Evolutionary conservation across 2,113 vertebrate genomes (phyloP).

Genomic region (Prunella himalayana): DNA sequence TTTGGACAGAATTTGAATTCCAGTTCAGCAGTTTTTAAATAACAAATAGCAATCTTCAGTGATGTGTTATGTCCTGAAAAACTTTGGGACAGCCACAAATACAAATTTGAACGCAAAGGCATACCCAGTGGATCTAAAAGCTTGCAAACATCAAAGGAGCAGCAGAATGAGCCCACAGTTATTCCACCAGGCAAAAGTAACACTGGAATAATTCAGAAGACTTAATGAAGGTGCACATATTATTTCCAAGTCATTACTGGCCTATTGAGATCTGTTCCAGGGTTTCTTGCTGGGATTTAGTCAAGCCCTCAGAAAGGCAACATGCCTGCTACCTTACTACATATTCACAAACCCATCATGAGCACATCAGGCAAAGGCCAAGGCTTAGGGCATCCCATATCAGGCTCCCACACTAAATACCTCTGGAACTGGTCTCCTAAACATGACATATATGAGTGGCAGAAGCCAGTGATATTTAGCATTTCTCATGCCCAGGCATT

Average conservation of each 20-base stretch:
- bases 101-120: not conserved
- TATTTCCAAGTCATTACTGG: not conserved
- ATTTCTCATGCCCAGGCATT: not conserved
- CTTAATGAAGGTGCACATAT: not conserved
- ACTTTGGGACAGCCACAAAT: not conserved
- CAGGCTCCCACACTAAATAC: not conserved
- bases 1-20: not conserved
- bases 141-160: not conserved
- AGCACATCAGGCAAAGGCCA: not conserved
- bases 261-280: not conserved
- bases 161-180: not conserved
- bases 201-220: not conserved
- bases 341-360: not conserved
- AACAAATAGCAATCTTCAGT: not conserved
- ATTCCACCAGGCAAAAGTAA: not conserved
- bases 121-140: not conserved
- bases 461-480: not conserved
- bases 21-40: not conserved
- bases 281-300: not conserved
- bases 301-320: not conserved
- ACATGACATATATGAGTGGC: not conserved
- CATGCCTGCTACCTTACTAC: not conserved
- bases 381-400: rapidly evolving
- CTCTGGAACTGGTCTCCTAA: not conserved
- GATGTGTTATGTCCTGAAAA: not conserved